phyloP scores from a whole-genome alignment of 2,113 vertebrate species.

The Sitta europaea region DNA sequence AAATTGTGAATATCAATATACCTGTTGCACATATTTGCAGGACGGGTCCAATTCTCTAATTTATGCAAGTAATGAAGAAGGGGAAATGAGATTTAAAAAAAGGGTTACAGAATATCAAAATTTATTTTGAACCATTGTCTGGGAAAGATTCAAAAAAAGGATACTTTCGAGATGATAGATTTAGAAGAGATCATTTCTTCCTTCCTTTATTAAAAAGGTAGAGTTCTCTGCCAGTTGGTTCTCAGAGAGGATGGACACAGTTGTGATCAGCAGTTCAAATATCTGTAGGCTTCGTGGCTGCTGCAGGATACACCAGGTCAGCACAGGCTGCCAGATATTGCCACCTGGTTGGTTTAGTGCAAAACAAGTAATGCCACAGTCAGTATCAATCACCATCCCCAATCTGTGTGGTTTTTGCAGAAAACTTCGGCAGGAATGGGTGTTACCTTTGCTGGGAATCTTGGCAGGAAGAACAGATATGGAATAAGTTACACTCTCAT shows the following conservation, averaged over 20 bases:
- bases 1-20: not conserved
- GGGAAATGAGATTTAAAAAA: not conserved
- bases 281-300: not conserved
- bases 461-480: not conserved
- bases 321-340: not conserved
- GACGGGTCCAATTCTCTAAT: not conserved
- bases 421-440: not conserved
- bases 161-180: rapidly evolving
- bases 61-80: not conserved
- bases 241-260: not conserved
- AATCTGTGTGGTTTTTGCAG: not conserved
- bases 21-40: not conserved
- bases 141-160: not conserved
- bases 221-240: not conserved
- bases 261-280: not conserved
- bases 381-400: not conserved
- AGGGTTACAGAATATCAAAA: not conserved
- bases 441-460: not conserved
- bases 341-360: not conserved
- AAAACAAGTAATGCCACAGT: not conserved
- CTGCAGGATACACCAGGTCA: not conserved
- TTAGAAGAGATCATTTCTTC: not conserved
- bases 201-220: not conserved
- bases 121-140: not conserved
- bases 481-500: not conserved